Conservation (phyloP, 2,113 vertebrate species). For the Raja brachyura region DNA sequence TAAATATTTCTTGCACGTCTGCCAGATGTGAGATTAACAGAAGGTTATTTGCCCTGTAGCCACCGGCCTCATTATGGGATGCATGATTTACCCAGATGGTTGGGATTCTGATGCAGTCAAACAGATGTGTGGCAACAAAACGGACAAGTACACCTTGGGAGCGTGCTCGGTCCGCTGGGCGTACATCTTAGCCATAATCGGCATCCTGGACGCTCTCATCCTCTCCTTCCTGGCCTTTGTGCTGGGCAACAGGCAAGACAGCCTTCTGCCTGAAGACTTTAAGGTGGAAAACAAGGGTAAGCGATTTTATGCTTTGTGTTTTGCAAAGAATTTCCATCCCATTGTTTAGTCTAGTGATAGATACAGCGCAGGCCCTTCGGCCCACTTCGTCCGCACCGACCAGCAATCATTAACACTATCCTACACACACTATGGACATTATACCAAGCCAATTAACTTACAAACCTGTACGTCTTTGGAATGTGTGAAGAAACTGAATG, state of each 20-base stretch:
- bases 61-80: slow-evolving; percentile 85
- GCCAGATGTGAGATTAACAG: not conserved
- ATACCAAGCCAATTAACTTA: too few species aligned
- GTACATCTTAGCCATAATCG: slow-evolving; percentile 95
- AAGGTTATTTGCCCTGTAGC: slow-evolving; percentile 53
- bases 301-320: not conserved
- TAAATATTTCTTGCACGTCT: not conserved
- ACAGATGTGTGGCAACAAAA: slow-evolving; percentile 85
- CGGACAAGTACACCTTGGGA: slow-evolving; percentile 89
- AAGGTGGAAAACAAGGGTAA: slow-evolving; percentile 79
- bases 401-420: too few species aligned
- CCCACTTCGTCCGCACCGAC: too few species aligned
- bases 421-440: too few species aligned
- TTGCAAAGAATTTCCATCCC: too few species aligned
- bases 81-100: slow-evolving; percentile 91
- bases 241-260: slow-evolving; percentile 85
- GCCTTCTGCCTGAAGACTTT: slow-evolving; percentile 86
- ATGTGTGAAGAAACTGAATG: too few species aligned
- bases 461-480: too few species aligned
- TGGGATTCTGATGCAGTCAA: slow-evolving; percentile 89
- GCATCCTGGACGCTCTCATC: slow-evolving; percentile 84
- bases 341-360: too few species aligned
- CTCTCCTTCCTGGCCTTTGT: slow-evolving; percentile 90
- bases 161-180: slow-evolving; percentile 97
- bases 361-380: too few species aligned